Evolutionary conservation across 2,797 vertebrate genomes (phyloP).

Genomic region (Triplophysa bombifrons): DNA sequence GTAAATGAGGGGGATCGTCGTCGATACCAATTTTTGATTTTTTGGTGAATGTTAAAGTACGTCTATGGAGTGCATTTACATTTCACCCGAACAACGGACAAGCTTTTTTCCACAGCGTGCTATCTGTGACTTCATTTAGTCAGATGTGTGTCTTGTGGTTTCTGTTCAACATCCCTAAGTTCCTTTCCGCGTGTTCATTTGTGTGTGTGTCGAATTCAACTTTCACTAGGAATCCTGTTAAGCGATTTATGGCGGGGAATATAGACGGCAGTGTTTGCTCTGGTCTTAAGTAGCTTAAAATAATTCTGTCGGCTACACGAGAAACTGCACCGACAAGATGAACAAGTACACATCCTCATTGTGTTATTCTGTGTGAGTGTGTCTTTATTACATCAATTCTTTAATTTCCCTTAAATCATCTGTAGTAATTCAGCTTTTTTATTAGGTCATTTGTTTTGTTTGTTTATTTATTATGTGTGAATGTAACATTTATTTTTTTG

Average conservation of each 20-base stretch:
- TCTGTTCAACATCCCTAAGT: slow-evolving; percentile 3
- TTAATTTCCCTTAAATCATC: background rate
- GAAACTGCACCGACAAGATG: background rate
- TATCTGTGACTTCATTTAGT: background rate
- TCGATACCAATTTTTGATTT: background rate
- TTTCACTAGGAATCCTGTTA: slow-evolving; percentile 41
- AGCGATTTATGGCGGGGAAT: slow-evolving; percentile 29
- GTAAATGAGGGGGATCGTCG: background rate
- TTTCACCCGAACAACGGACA: background rate
- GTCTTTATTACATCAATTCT: background rate
- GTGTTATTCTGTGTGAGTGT: background rate
- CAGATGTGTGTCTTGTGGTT: slow-evolving; percentile 14
- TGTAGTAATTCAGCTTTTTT: background rate
- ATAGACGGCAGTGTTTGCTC: slow-evolving; percentile 6
- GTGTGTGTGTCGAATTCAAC: slow-evolving; percentile 22
- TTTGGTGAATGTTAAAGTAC: background rate
- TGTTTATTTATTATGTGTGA: background rate
- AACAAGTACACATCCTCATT: background rate
- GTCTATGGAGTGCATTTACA: background rate
- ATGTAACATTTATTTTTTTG: background rate
- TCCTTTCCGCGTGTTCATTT: slow-evolving; percentile 28
- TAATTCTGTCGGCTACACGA: slow-evolving; percentile 1
- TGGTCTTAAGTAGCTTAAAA: slow-evolving; percentile 24
- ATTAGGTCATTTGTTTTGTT: background rate
- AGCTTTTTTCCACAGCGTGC: slow-evolving; percentile 8